Evolutionary conservation across 1,140 invertebrate genomes (phyloP), one percentile per base, ranked within the genome.

Genomic region (Chlorops oryzae): DNA sequence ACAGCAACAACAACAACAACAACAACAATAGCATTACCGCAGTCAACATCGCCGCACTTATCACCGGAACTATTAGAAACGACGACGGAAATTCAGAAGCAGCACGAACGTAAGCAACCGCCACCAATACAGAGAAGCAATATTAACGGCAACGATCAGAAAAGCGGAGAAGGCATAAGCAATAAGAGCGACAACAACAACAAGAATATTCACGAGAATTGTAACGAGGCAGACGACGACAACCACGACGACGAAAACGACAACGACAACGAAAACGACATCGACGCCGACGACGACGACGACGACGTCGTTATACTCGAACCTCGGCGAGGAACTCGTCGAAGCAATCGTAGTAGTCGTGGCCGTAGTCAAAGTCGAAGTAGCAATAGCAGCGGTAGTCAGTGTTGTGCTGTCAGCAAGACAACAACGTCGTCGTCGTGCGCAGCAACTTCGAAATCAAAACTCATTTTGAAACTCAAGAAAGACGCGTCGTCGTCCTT

Each of bases 341-440:
- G 43, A 43, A 51, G 43, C 46, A 38, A 44, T 38, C 27, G 39
- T 51, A 38, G 41, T 51, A 43, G 32, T 28, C 37, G 44, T 21
- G 25, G 24, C 17, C 47, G 39, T 35, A 41, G 40, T 35, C 25
- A 20, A 17, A 50, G 39, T 42, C 47, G 38, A n/a, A 50, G 32
- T 34, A 25, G 47, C 39, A 42, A 32, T 35, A 18, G 38, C 47
- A 18, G 47, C n/a, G 32, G 65, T 63, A 69, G 59, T 66, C 65
- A 65, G 58, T 69, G 61, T 54, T 55, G 59, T 63, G 65, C 65
- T 65, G 63, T 69, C 65, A 66, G 59, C 52, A 69, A 69, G 65
- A 63, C 60, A 69, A 64, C 63, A 69, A 69, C 65, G 65, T 65
- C 46, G 37, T 21, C 32, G 17, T 45, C 38, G 24, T 40, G 64